A percentile compares a stretch with the other conserved stretches of the same genome.
These are phyloP conservation scores for Tetranychus truncatus DNA, from an alignment of 2,888 invertebrate species.

Conservation along the genomic window DNA sequence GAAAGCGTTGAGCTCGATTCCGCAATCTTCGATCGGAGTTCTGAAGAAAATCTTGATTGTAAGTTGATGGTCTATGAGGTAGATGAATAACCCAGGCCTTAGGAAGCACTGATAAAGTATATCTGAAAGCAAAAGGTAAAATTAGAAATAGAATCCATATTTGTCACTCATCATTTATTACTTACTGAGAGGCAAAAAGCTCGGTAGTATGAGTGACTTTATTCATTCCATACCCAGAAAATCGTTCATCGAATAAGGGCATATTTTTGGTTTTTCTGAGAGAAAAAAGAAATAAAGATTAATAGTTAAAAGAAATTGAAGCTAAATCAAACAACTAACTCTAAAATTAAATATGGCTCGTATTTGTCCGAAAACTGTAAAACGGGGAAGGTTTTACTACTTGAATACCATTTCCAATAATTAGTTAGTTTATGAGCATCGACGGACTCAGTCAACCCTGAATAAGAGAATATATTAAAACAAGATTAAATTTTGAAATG, in stretches of 20 bases:
- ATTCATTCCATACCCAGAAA: conserved; percentile 28
- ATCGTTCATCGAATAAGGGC: conserved; percentile 26
- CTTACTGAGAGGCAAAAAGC: conserved; percentile 26
- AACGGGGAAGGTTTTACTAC: conserved; percentile 24
- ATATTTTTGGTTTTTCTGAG: conserved; percentile 22
- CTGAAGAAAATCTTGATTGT: conserved; percentile 25
- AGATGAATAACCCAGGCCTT: conserved; percentile 27
- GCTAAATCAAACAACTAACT: conserved; percentile 20
- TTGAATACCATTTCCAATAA: conserved; percentile 28
- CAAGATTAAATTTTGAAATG: not conserved
- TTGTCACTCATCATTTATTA: too few species aligned
- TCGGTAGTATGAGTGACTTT: conserved; percentile 28
- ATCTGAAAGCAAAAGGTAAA: conserved; percentile 19
- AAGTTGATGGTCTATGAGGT: conserved; percentile 26
- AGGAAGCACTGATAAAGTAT: conserved; percentile 26
- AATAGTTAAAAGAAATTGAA: not conserved
- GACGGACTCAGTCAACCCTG: conserved; percentile 26
- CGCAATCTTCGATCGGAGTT: conserved; percentile 24
- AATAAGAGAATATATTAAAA: not conserved
- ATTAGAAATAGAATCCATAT: conserved; percentile 10
- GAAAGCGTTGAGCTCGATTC: conserved; percentile 25
- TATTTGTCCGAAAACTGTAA: conserved; percentile 27
- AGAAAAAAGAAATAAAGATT: not conserved
- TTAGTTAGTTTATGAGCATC: conserved; percentile 27
- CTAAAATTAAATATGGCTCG: conserved; percentile 27